These are phyloP conservation scores for Zhuqinia jingwanae DNA, from an alignment of 2,888 invertebrate genomes.

Conservation along the genomic window DNA sequence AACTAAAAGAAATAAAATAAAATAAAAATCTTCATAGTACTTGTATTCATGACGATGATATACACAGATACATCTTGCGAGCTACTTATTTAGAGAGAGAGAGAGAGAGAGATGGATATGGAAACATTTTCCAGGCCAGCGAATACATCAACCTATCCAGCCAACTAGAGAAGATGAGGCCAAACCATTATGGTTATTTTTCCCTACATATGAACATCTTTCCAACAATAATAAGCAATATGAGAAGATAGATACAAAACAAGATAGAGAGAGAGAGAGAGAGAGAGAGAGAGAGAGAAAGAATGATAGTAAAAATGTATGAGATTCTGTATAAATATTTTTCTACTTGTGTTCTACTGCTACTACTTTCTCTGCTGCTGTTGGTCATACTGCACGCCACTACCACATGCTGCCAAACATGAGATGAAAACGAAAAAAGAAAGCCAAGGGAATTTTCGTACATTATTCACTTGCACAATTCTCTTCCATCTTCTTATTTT, in stretches of 20 bases:
- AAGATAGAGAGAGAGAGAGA: neutral
- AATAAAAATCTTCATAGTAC: conserved; percentile 19
- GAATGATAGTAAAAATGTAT: neutral
- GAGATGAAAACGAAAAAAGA: conserved; percentile 50
- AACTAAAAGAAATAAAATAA: conserved; percentile 9
- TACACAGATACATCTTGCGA: neutral
- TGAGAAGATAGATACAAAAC: neutral
- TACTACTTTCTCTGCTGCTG: neutral
- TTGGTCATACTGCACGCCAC: conserved; percentile 64
- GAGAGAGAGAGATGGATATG: conserved; percentile 40
- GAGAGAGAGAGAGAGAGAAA: too few relatives aligned
- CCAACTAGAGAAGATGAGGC: conserved; percentile 50
- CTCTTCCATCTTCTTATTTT: conserved; percentile 46
- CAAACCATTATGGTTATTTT: conserved; percentile 61
- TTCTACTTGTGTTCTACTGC: too few relatives aligned
- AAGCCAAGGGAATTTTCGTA: conserved; percentile 62
- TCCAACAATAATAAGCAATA: conserved; percentile 23
- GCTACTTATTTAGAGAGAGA: neutral
- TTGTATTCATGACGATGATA: conserved; percentile 26
- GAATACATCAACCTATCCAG: conserved; percentile 67
- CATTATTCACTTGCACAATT: conserved; percentile 63
- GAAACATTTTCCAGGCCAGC: conserved; percentile 69
- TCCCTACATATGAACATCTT: conserved; percentile 5
- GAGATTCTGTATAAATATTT: conserved; percentile 22
- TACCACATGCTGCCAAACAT: conserved; percentile 29